These are phyloP conservation scores for Hemibagrus guttatus DNA, from an alignment of 2,797 vertebrate species.

Conservation along the genomic window DNA sequence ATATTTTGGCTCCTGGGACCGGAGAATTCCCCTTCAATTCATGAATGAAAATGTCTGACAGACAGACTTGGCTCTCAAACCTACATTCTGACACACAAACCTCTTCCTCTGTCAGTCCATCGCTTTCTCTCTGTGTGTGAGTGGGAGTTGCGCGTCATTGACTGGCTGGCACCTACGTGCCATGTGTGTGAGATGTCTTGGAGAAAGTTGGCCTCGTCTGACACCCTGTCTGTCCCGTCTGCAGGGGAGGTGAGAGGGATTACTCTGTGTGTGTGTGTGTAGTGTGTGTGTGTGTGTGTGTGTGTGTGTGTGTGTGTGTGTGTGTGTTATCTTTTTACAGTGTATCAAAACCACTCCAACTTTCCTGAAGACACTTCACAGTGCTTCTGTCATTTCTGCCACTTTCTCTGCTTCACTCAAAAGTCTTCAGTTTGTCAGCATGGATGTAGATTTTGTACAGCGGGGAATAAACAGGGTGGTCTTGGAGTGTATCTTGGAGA, in stretches of 20 bases:
- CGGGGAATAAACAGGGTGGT: conserved; percentile 13
- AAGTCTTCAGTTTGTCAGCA: background rate
- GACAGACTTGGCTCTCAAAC: conserved; percentile 23
- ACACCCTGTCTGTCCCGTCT: conserved; percentile 51
- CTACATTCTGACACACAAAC: conserved; percentile 21
- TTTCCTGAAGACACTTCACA: conserved; percentile 36
- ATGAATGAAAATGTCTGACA: conserved; percentile 47
- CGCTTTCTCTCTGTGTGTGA: conserved; percentile 27
- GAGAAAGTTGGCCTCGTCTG: conserved; percentile 45
- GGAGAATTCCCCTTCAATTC: conserved; percentile 16
- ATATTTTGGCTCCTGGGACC: conserved; percentile 17
- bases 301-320: conserved; percentile 31
- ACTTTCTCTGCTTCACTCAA: background rate
- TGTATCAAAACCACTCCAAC: conserved; percentile 50
- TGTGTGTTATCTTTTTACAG: conserved; percentile 45
- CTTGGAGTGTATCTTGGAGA: conserved; percentile 30
- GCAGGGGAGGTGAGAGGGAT: conserved; percentile 50
- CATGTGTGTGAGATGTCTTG: conserved; percentile 58
- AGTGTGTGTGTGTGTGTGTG: conserved; percentile 29
- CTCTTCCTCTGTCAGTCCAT: conserved; percentile 9
- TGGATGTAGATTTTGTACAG: background rate
- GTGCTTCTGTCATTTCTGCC: conserved; percentile 10
- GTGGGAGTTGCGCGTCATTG: conserved; percentile 45
- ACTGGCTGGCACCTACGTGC: conserved; percentile 53
- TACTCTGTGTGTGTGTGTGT: conserved; percentile 33